Base-by-base conservation (phyloP, 2,113 vertebrate species). In the Misgurnus mizolepis region DNA sequence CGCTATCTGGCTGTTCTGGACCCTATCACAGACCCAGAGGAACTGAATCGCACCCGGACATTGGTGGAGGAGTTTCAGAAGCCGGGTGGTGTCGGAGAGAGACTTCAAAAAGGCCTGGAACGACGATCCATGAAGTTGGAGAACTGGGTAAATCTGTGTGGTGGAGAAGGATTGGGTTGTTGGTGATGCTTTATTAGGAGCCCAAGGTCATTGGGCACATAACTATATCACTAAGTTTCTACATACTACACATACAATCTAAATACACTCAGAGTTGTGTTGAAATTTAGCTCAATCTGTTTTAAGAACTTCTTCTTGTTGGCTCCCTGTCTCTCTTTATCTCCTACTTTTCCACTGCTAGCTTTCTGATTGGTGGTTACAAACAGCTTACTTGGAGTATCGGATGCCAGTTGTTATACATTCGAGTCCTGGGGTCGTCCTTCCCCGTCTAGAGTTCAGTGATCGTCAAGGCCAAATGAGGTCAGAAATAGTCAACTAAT, bases 281-380 rank as follows among this genome's bases (percentile, higher is more conserved):
- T 55, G 9, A n/a, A 12, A 11, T 49, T 47, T 47, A 45, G 9
- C 39, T 7, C 0, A 53, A 18, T 4, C 41, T 62, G 0, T 8
- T 79, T 55, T 0, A 7, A 6, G 11, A 8, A 5, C 7, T 60
- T 60, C 6, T 70, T 76, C 0, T 61, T 73, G 22, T 22, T 22
- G 22, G 22, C 22, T 22, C 22, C 22, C 22, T 22, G 4, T 72
- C 39, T 67, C 12, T 80, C 3, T 67, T 7, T 65, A 39, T 41
- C 17, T 78, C 4, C 64, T 0, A 18, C 27, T 1, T 53, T 72
- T 18, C 22, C 47, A 4, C 77, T 2, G 61, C 22, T 77, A 99
- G 98, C 91, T 99, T 69, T 97, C 96, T 0, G 94, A 97, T 22
- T 99, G 98, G 98, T 99, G 98, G 97, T 92, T 99, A 83, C 93